Conservation (phyloP, 2,113 vertebrate genomes). For the Sprattus sprattus region DNA sequence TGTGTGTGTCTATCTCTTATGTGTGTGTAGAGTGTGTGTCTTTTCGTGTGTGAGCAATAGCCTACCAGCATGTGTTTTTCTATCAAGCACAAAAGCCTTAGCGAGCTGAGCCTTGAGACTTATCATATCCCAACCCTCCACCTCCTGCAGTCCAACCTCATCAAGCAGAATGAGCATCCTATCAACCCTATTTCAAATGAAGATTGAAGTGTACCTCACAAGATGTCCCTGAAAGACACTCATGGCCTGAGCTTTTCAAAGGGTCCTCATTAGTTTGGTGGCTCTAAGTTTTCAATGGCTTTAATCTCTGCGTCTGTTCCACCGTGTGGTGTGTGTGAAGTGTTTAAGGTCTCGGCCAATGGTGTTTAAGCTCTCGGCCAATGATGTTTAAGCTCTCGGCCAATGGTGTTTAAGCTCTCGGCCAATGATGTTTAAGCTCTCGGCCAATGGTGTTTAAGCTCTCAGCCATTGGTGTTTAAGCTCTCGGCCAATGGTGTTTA, state of each 20-base stretch:
- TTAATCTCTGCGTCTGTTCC: neutral
- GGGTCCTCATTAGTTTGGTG: neutral
- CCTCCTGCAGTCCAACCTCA: neutral
- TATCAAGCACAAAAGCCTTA: neutral
- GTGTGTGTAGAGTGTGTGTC: neutral
- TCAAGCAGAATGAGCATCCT: neutral
- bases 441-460: no score
- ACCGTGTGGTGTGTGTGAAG: neutral
- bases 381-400: neutral
- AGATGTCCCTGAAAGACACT: neutral
- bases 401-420: neutral
- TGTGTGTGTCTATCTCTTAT: neutral
- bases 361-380: neutral
- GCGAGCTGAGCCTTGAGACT: conserved; percentile 9
- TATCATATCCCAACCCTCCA: neutral
- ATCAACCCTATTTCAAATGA: neutral
- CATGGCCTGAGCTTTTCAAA: neutral
- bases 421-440: neutral
- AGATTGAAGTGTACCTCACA: neutral
- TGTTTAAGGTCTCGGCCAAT: neutral
- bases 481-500: neutral
- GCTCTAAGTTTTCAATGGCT: neutral
- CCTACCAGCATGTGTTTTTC: neutral
- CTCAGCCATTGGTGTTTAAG: neutral
- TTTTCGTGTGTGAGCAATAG: neutral